Percentiles rank a stretch among this genome's conserved stretches.
phyloP scores from a whole-genome alignment of 2,797 vertebrate species.

The Enteromius fasciolatus region DNA sequence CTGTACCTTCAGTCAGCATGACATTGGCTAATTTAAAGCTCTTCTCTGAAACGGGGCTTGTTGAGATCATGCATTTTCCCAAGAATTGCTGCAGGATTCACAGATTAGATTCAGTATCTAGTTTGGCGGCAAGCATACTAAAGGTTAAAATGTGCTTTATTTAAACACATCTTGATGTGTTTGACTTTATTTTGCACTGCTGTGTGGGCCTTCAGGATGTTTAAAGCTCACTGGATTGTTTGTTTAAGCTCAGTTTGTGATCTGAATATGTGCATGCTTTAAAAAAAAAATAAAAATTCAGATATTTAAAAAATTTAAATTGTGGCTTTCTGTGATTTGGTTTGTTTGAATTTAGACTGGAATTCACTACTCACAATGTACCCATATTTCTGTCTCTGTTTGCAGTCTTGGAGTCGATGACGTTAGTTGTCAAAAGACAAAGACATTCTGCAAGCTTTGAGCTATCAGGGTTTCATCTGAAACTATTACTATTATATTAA shows the following conservation, averaged over 20 bases:
- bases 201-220: not conserved
- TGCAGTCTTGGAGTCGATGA: not conserved
- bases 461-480: not conserved
- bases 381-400: not conserved
- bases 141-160: slow-evolving; percentile 20
- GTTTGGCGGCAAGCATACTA: not conserved
- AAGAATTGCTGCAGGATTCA: slow-evolving; percentile 42
- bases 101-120: slow-evolving; percentile 15
- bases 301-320: not conserved
- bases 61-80: slow-evolving; percentile 13
- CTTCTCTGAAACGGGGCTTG: slow-evolving; percentile 26
- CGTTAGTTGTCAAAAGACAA: not conserved
- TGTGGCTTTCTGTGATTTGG: not conserved
- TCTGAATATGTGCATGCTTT: not conserved
- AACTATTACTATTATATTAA: no score
- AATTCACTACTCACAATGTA: not conserved
- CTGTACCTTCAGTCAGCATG: slow-evolving; percentile 44
- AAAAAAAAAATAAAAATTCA: not conserved
- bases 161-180: slow-evolving; percentile 2
- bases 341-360: not conserved
- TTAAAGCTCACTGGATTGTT: not conserved
- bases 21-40: slow-evolving; percentile 50
- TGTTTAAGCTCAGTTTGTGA: not conserved
- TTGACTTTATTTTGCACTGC: not conserved
- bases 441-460: not conserved